Conservation (phyloP, 2,113 vertebrate genomes). For the Ancistrus triradiatus region DNA sequence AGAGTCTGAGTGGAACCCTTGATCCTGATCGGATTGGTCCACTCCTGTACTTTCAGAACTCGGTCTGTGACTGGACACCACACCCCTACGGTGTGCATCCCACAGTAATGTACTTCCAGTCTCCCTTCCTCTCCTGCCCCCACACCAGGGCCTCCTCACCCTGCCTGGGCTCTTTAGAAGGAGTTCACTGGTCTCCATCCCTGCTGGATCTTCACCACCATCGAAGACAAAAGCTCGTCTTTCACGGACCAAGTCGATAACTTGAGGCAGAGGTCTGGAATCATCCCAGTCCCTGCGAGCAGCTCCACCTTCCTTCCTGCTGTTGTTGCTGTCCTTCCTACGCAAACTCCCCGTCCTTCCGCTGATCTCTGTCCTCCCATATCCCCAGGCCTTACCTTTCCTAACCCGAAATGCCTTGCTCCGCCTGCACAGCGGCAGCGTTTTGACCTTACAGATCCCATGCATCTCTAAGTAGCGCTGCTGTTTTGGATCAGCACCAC, state of each 20-base stretch:
- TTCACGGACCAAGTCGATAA: constrained; percentile 38
- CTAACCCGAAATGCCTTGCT: constrained; percentile 72
- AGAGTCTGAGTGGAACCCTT: constrained; percentile 61
- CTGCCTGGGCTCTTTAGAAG: constrained; percentile 54
- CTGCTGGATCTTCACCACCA: constrained; percentile 48
- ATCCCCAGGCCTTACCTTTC: constrained; percentile 72
- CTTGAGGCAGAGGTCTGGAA: constrained; percentile 39
- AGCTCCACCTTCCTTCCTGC: constrained; percentile 9
- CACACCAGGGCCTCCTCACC: constrained; percentile 68
- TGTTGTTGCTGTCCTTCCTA: constrained; percentile 45
- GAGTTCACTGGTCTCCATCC: constrained; percentile 38
- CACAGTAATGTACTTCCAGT: constrained; percentile 35
- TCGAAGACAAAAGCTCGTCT: constrained; percentile 48
- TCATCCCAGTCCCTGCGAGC: constrained; percentile 43
- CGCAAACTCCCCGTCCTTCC: constrained; percentile 45
- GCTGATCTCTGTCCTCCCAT: constrained; percentile 62
- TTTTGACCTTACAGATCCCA: constrained; percentile 73
- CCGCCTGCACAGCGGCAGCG: constrained; percentile 73
- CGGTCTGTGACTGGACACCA: constrained; percentile 39
- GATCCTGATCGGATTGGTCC: constrained; percentile 55
- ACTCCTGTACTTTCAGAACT: constrained; percentile 38
- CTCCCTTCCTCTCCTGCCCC: constrained; percentile 65
- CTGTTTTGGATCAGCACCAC: constrained; percentile 62
- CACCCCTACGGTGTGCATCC: constrained; percentile 41
- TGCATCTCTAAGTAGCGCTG: constrained; percentile 71